A percentile compares a stretch with the other conserved stretches of the same genome.
phyloP scores from a whole-genome alignment of 2,888 invertebrate genomes.

The Camptogramma bilineatum region DNA sequence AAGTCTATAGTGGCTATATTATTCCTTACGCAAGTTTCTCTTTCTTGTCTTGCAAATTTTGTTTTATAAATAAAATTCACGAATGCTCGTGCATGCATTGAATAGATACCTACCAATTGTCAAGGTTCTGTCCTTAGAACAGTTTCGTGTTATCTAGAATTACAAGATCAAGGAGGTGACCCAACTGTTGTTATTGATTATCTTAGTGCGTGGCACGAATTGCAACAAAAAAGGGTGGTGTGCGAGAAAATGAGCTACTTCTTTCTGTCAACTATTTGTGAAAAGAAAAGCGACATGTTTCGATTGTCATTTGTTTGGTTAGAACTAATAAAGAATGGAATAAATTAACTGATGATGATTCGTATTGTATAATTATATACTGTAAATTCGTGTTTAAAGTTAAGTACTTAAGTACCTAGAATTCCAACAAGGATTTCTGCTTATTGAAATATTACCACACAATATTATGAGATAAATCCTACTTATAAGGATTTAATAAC shows the following conservation, averaged over 20 bases:
- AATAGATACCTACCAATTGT: constrained; percentile 25
- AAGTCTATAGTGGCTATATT: too few species aligned
- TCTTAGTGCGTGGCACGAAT: neutral
- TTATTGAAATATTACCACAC: neutral
- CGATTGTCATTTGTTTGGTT: too few species aligned
- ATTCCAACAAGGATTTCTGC: neutral
- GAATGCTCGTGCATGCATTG: neutral
- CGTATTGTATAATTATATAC: too few species aligned
- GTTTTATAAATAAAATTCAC: neutral
- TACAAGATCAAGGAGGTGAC: constrained; percentile 53
- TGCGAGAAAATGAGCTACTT: neutral
- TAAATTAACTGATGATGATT: too few species aligned
- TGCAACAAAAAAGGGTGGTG: neutral
- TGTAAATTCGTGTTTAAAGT: too few species aligned
- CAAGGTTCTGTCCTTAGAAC: constrained; percentile 51
- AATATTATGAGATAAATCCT: neutral
- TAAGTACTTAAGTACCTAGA: too few species aligned
- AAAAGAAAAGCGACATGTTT: neutral
- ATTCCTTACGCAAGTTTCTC: too few species aligned
- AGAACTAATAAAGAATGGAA: too few species aligned
- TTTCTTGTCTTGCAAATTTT: too few species aligned
- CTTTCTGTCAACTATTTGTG: neutral
- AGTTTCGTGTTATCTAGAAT: constrained; percentile 51
- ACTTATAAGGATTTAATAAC: neutral
- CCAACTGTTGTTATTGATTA: constrained; percentile 12